Base-by-base conservation (phyloP, 2,113 vertebrate genomes). In the Tinamus guttatus region DNA sequence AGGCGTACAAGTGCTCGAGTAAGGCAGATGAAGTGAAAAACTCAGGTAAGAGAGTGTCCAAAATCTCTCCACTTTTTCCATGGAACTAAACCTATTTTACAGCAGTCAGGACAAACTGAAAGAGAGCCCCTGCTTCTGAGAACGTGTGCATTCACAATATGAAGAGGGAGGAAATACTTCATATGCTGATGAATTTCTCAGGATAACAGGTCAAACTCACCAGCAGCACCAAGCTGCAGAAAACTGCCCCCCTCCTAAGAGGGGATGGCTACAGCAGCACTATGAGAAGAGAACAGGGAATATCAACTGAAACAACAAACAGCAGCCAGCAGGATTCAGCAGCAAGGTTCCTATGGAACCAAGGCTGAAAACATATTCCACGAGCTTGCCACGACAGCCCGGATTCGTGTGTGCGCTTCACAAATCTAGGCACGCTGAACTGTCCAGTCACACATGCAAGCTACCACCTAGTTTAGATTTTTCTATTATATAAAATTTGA, bases 181-280 rank as follows among this genome's bases (percentile, higher is more conserved):
- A 20, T 24, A 20, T 60, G 36, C 49, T 8, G 21, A 80, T 25
- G 43, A 64, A 34, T 0, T 0, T 8, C 62, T 67, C 19, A 40
- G 41, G 0, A 0, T 21, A 88, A 80, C 15, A 91, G 43, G 38
- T 2, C 7, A 68, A 25, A 27, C 25, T 7, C 67, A 62, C 28
- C 2, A 9, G 84, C 5, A 27, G 27, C 36, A 67, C 11, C 28
- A 59, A 49, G 10, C 49, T 20, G 10, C 2, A 0, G 52, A 63
- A 13, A 81, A 56, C 36, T 41, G 62, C 47, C 68, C 21, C 3
- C 3, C 32, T 93, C 70, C 28, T 25, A 38, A n/a, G 38, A 67
- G 21, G 79, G 3, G 32, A 51, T 3, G 12, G 36, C 17, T 3
- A 1, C 24, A 85, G 25, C 12, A 5, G 0, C 15, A 19, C 3